phyloP scores from a whole-genome alignment of 30 jellyfish, hydroid and myxozoan genomes.

The Hydractinia echinata region DNA sequence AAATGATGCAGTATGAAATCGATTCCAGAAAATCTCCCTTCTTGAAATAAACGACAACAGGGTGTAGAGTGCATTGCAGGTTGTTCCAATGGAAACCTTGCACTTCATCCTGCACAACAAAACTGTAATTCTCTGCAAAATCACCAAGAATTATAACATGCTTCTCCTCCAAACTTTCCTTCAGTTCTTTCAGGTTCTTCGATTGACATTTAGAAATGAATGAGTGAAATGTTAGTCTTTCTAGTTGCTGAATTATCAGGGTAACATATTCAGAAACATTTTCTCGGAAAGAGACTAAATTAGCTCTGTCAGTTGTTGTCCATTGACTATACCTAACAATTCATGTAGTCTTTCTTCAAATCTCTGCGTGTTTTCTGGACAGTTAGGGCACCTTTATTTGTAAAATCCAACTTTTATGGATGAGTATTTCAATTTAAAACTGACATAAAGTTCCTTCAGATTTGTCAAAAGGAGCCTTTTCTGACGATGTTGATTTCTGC shows the following conservation, averaged over 20 bases:
- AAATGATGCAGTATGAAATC: conserved; percentile 54
- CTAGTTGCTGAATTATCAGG: conserved; percentile 32
- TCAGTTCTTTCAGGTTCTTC: conserved; percentile 30
- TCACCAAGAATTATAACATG: conserved; percentile 45
- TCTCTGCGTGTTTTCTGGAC: conserved; percentile 32
- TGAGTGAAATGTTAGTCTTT: conserved; percentile 53
- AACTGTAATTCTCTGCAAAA: conserved; percentile 63
- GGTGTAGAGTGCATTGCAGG: conserved; percentile 54
- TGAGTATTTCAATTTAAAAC: conserved; percentile 37
- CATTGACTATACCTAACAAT: conserved; percentile 50
- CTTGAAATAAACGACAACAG: conserved; percentile 64
- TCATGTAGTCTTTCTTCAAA: conserved; percentile 30
- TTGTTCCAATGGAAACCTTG: conserved; percentile 62
- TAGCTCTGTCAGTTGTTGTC: conserved; percentile 57
- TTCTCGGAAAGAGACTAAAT: conserved; percentile 23
- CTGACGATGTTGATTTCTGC: conserved; percentile 26
- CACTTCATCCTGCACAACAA: conserved; percentile 68
- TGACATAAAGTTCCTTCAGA: conserved; percentile 47
- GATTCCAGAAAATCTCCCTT: too few relatives aligned
- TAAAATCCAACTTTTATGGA: conserved; percentile 52
- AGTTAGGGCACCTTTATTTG: conserved; percentile 41
- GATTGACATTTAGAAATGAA: conserved; percentile 56
- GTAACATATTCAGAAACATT: conserved; percentile 31
- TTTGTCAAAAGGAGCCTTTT: conserved; percentile 36
- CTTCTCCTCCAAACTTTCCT: conserved; percentile 42